These are phyloP conservation scores for Conomelus anceps DNA, from an alignment of 2,888 invertebrate species.

Conservation along the genomic window DNA sequence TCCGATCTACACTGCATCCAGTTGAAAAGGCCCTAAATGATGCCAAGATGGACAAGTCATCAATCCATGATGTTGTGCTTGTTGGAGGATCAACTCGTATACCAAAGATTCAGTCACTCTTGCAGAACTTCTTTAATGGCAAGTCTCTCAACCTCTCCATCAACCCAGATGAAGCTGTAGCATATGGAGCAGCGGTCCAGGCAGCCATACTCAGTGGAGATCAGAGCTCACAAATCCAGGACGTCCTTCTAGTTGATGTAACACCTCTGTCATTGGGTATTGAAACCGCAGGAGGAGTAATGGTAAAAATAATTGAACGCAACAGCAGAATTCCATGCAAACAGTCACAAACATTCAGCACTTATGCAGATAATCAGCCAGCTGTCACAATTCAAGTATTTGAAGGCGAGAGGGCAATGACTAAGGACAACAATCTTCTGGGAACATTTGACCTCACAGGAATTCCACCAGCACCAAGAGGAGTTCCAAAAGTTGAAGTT, in stretches of 20 bases:
- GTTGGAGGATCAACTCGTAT: slow-evolving; percentile 46
- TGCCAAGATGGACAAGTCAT: slow-evolving; percentile 44
- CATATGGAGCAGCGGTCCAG: slow-evolving; percentile 74
- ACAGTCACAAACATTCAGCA: slow-evolving; percentile 47
- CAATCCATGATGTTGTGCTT: too few species aligned
- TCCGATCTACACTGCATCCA: too few species aligned
- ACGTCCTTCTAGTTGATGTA: slow-evolving; percentile 61
- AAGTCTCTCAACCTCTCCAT: too few species aligned
- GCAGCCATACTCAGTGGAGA: too few species aligned
- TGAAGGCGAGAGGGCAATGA: slow-evolving; percentile 44
- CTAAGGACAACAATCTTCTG: too few species aligned
- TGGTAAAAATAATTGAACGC: too few species aligned
- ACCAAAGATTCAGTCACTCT: too few species aligned
- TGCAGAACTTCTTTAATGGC: too few species aligned
- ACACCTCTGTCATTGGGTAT: slow-evolving; percentile 66
- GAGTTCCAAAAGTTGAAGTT: slow-evolving; percentile 61
- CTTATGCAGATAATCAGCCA: slow-evolving; percentile 51
- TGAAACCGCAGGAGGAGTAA: slow-evolving; percentile 56
- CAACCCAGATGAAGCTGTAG: slow-evolving; percentile 73
- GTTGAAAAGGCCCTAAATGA: slow-evolving; percentile 43
- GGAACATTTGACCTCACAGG: too few species aligned
- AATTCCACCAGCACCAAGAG: too few species aligned
- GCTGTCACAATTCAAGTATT: too few species aligned
- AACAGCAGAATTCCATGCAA: too few species aligned
- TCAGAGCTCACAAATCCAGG: slow-evolving; percentile 57